Evolutionary conservation across 2,888 invertebrate species (phyloP), one percentile per base, ranked within the genome.

Genomic region (Macaria notata): DNA sequence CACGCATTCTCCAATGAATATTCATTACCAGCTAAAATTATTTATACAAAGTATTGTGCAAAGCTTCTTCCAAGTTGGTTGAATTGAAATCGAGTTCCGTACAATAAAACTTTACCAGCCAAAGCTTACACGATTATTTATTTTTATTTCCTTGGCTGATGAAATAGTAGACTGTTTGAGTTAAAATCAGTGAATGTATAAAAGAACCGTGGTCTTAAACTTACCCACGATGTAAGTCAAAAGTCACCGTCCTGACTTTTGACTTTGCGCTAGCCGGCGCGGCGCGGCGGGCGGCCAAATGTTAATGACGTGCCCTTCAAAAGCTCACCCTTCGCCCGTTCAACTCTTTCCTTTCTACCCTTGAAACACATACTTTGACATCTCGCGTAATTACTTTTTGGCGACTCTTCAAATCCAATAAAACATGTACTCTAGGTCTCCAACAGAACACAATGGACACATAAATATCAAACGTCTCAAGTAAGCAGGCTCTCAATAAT

Each of bases 281-380:
- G 19, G 19, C 19, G 19, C 19, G 19, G 19, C 19, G 19, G 19
- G 29, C 61, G 55, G 49, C 54, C 58, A 46, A 64, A 68, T 65
- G 66, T 68, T 68, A 70, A 69, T 48, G 66, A 61, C 62, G 55
- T 59, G 59, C 62, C 61, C 59, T 65, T 62, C 63, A 61, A 61
- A 62, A 60, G 52, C 53, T 56, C 54, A 45, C 46, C 55, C 65
- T 49, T 8, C 49, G 52, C 49, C 36, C 31, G 9, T 39, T 44
- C 9, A 45, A 46, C 52, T 54, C 47, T 49, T 31, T 58, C 48
- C 51, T 31, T 58, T 46, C 41, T 43, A 33, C 19, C 19, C 44
- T 46, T 9, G n/a, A n/a, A 30, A 9, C 9, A 44, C 49, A 64
- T 60, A 47, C 8, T 66, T 64, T 31, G 9, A 9, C 65, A 61